Evolutionary conservation across 2,888 invertebrate genomes (phyloP).

Genomic region (Himalopsyche kuldschensis): DNA sequence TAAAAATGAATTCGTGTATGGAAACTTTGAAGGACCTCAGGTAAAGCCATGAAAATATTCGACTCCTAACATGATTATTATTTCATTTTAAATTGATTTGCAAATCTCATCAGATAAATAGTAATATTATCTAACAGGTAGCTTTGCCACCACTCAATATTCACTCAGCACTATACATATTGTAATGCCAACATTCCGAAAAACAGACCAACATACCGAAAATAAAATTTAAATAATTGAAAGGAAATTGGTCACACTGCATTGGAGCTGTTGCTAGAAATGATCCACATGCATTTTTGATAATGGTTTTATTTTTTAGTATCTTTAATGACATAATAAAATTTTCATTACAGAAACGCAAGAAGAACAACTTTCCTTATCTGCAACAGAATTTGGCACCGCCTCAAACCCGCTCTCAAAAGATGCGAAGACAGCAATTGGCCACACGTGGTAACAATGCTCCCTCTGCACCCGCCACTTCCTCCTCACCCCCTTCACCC

Average conservation of each 20-base stretch:
- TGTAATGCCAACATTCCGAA: too few relatives aligned
- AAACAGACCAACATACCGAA: neutral
- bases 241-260: too few relatives aligned
- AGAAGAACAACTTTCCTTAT: conserved; percentile 56
- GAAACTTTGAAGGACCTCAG: conserved; percentile 50
- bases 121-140: too few relatives aligned
- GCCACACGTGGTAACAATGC: neutral
- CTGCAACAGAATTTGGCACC: conserved; percentile 54
- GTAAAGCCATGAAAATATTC: conserved; percentile 41
- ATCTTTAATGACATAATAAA: too few relatives aligned
- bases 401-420: conserved; percentile 58
- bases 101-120: too few relatives aligned
- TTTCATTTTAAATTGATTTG: too few relatives aligned
- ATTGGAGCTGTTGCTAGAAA: too few relatives aligned
- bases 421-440: conserved; percentile 59
- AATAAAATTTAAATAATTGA: too few relatives aligned
- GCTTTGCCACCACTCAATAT: too few relatives aligned
- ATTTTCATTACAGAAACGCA: conserved; percentile 49
- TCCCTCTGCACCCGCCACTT: conserved; percentile 47
- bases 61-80: neutral
- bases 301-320: too few relatives aligned
- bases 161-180: too few relatives aligned
- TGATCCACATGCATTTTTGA: too few relatives aligned
- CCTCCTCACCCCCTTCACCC: conserved; percentile 45
- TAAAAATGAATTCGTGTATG: conserved; percentile 53